Percentiles rank a stretch among this genome's conserved stretches.
Evolutionary conservation across 2,888 invertebrate species (phyloP).

Genomic region (Sphaerophoria rueppellii): DNA sequence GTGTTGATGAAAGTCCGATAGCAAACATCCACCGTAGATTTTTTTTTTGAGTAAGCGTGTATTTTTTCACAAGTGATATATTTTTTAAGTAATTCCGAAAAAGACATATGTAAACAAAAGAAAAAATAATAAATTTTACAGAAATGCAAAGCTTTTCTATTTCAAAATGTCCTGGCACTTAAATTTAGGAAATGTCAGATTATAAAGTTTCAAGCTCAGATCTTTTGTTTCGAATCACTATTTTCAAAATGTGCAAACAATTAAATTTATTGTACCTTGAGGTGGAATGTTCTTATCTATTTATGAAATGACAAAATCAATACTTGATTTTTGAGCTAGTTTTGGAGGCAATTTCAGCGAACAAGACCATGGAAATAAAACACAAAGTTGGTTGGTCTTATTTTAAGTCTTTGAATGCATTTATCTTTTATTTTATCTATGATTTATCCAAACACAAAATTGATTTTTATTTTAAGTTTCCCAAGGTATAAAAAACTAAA

Average conservation of each 20-base stretch:
- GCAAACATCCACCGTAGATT: slow-evolving; percentile 55
- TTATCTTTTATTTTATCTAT: too few species aligned
- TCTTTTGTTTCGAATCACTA: slow-evolving; percentile 34
- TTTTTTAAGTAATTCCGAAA: slow-evolving; percentile 50
- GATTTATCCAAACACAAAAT: too few species aligned
- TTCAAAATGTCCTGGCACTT: slow-evolving; percentile 73
- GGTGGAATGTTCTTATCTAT: too few species aligned
- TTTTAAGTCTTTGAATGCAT: too few species aligned
- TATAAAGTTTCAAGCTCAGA: slow-evolving; percentile 40
- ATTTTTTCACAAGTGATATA: slow-evolving; percentile 57
- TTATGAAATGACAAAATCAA: too few species aligned
- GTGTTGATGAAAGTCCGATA: slow-evolving; percentile 58
- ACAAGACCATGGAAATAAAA: too few species aligned
- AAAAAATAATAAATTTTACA: slow-evolving; percentile 24
- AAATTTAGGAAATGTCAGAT: slow-evolving; percentile 59
- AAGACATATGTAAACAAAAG: slow-evolving; percentile 42
- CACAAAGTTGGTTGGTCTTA: too few species aligned
- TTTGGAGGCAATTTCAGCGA: too few species aligned
- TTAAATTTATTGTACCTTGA: too few species aligned
- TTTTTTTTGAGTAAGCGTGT: slow-evolving; percentile 43
- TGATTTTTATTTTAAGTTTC: too few species aligned
- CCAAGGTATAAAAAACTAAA: too few species aligned
- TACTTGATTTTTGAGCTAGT: too few species aligned
- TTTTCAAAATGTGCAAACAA: background rate
- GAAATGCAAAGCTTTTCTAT: slow-evolving; percentile 41